Base-by-base conservation (phyloP, 2,888 invertebrate species). In the Leptarthrus brevirostris region DNA sequence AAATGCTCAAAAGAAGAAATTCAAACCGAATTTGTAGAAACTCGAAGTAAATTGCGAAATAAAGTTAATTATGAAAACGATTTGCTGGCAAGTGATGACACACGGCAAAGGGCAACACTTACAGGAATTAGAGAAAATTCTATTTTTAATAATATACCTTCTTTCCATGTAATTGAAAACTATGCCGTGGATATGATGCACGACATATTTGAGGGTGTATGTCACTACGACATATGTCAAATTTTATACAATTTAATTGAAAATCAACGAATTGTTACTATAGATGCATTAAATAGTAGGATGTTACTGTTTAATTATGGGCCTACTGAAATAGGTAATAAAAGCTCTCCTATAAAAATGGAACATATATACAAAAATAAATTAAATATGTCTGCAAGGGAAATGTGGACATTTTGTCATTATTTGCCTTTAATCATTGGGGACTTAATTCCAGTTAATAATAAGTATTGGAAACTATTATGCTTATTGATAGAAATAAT, bases 391-490 rank as follows among this genome's bases (percentile, higher is more conserved):
- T 76, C 77, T 22, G 76, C 74, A 49, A 76, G 74, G 71, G 77
- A 76, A 76, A 76, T 74, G 69, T 77, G 76, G 77, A 76, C 76
- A 4, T 76, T 77, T 34, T 12, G 54, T 44, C 76, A 76, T 16
- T 47, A 73, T 58, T 76, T 77, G 30, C 71, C 76, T 4, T 58
- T 77, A 40, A 40, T 40, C 0, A 14, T 75, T 74, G 30, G 6
- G 74, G 4, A 74, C 75, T n/a, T 76, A 24, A 30, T 30, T 30
- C 30, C 30, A 30, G 44, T 30, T 44, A 76, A 73, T 49, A 74
- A 76, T 34, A 34, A 49, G 53, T 49, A 74, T 44, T 75, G 77
- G 74, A 70, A 58, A 34, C 72, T 76, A 10, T 49, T 74, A 20
- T 14, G 54, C 56, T 20, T 56, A 40, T 74, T 56, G 47, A 69